Base-by-base conservation (phyloP, 1,140 invertebrate genomes). In the Neodiprion virginianus region DNA sequence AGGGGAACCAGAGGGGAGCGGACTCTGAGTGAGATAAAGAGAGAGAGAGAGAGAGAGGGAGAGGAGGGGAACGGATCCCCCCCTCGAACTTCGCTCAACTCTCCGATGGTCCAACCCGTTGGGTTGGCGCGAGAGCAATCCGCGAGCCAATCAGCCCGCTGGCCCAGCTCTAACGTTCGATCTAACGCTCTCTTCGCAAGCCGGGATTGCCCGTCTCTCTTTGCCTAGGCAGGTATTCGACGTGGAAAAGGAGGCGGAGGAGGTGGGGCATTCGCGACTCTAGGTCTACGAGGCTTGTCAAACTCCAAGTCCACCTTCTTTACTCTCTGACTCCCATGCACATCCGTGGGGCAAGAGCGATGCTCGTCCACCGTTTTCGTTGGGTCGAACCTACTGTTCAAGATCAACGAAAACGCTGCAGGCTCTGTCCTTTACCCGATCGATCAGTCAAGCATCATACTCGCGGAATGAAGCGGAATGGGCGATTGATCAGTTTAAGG, bases 31-130 rank as follows among this genome's bases (percentile, higher is more conserved):
- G 69, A 71, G 65, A 67, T 50, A 66, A 47, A 67, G 50, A 47
- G 47, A 65, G 21, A 61, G 48, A 12, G 21, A 10, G 53, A 23
- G 50, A 47, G 72, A 48, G 61, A 72, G 61, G 65, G 40, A 67
- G 69, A 68, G 65, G 48, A 17, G 74, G 66, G 69, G 69, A 71
- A 50, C 61, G 69, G 23, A 66, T 76, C 79, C 80, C 80, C 73
- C 78, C 78, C 76, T 74, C 79, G 75, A 75, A 78, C 65, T 80
- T 77, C 79, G 79, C 81, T 82, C 79, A 83, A 79, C 82, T 78
- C 82, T 76, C 78, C 53, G 53, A 61, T 82, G 84, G 84, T 80
- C 86, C 85, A 82, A 84, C 84, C 85, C 85, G 84, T 85, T 61
- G 53, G 53, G 53, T 61, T 61, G 53, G n/a, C 28, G 81, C 79